These are phyloP conservation scores for Sparus aurata DNA, from an alignment of 2,797 vertebrate genomes.

Conservation along the genomic window DNA sequence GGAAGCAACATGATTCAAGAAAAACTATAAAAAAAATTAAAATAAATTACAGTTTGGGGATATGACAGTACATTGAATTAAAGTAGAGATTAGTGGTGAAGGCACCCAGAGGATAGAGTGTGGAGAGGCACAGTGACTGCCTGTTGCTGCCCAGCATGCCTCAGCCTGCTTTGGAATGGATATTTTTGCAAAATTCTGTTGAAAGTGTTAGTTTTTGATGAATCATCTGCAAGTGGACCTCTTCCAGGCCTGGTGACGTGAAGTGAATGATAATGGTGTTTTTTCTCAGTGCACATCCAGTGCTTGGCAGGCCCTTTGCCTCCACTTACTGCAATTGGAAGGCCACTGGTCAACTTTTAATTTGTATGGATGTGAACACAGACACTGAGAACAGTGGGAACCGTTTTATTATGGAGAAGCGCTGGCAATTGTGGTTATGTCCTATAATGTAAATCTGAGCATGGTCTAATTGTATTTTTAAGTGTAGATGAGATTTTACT, in stretches of 20 bases:
- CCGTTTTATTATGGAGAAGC: slow-evolving; percentile 22
- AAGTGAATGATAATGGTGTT: slow-evolving; percentile 71
- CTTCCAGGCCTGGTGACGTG: slow-evolving; percentile 61
- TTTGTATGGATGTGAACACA: slow-evolving; percentile 25
- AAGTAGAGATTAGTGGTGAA: background rate
- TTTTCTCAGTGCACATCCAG: slow-evolving; percentile 66
- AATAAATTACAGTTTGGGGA: background rate
- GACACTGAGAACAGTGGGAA: slow-evolving; percentile 16
- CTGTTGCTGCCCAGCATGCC: background rate
- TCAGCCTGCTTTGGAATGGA: background rate
- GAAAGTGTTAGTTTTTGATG: slow-evolving; percentile 43
- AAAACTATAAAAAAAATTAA: background rate
- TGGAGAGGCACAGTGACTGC: background rate
- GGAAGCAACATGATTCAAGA: background rate
- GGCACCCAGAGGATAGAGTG: background rate
- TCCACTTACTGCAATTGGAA: slow-evolving; percentile 69
- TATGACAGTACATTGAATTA: background rate
- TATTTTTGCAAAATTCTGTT: slow-evolving; percentile 9
- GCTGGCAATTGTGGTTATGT: background rate
- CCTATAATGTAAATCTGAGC: background rate
- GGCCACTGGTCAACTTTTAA: slow-evolving; percentile 30
- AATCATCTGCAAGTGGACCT: slow-evolving; percentile 60
- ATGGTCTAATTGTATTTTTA: background rate
- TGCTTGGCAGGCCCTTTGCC: slow-evolving; percentile 61
- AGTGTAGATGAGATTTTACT: background rate